phyloP scores from a whole-genome alignment of 37 sponge, comb jelly and placozoan species.

The Corticium candelabrum region DNA sequence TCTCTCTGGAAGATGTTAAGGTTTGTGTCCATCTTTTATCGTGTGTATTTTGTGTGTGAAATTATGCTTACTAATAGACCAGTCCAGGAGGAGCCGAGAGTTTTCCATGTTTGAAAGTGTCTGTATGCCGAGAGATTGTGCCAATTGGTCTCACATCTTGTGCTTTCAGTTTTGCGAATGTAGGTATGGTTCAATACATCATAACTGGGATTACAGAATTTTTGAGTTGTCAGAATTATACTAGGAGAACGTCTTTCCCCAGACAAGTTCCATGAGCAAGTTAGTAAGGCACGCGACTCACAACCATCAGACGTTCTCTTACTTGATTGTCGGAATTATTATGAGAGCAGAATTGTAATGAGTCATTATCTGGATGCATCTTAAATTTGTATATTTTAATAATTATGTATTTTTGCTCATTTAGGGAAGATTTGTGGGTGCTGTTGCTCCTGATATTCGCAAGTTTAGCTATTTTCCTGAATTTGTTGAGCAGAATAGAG shows the following conservation, averaged over 20 bases:
- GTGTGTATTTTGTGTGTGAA: no score
- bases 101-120: background rate
- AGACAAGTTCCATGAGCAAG: background rate
- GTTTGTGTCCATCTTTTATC: no score
- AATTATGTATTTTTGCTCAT: no score
- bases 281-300: background rate
- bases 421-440: background rate
- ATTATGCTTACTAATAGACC: no score
- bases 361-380: background rate
- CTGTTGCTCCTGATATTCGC: background rate
- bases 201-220: no score
- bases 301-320: background rate
- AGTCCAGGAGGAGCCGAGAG: background rate
- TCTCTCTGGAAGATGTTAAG: background rate
- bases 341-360: background rate
- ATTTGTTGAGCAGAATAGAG: background rate
- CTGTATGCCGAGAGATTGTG: background rate
- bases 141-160: no score
- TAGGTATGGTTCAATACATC: no score
- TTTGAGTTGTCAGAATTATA: no score
- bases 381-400: background rate
- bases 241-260: background rate
- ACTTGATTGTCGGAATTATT: background rate
- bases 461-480: background rate
- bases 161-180: no score